These are phyloP conservation scores for Pampusana beccarii DNA, from an alignment of 2,113 vertebrate genomes.

Conservation along the genomic window DNA sequence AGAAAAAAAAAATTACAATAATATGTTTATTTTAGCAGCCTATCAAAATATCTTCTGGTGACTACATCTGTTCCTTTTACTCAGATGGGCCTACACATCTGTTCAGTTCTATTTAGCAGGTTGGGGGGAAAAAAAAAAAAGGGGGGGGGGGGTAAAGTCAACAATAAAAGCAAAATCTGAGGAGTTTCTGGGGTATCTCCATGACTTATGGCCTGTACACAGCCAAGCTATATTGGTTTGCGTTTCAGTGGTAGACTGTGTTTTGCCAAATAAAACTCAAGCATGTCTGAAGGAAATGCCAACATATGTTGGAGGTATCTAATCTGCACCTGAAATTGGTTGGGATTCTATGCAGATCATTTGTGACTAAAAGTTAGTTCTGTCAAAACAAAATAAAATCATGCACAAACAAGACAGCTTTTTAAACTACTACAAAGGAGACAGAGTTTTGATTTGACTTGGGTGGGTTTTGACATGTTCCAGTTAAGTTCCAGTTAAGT, in stretches of 20 bases:
- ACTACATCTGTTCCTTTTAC: neutral
- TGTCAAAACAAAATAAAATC: neutral
- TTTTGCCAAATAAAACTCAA: neutral
- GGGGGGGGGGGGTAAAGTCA: neutral
- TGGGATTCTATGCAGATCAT: neutral
- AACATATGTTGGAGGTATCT: rapidly evolving
- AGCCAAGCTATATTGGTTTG: neutral
- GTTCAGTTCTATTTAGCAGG: neutral
- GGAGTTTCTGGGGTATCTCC: neutral
- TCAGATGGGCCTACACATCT: neutral
- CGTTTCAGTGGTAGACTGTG: neutral
- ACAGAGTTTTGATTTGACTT: neutral
- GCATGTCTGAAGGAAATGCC: neutral
- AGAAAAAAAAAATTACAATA: neutral
- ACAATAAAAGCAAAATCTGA: neutral
- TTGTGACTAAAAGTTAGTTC: neutral
- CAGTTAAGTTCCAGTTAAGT: neutral
- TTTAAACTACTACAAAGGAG: neutral
- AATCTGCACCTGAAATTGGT: neutral
- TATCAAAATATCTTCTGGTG: neutral
- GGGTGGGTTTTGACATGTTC: rapidly evolving
- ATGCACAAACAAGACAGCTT: neutral
- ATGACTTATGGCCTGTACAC: neutral
- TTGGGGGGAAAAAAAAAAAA: neutral
- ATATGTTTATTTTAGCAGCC: neutral